These are phyloP conservation scores for Tinea pellionella DNA, from an alignment of 2,888 invertebrate species.

Conservation along the genomic window DNA sequence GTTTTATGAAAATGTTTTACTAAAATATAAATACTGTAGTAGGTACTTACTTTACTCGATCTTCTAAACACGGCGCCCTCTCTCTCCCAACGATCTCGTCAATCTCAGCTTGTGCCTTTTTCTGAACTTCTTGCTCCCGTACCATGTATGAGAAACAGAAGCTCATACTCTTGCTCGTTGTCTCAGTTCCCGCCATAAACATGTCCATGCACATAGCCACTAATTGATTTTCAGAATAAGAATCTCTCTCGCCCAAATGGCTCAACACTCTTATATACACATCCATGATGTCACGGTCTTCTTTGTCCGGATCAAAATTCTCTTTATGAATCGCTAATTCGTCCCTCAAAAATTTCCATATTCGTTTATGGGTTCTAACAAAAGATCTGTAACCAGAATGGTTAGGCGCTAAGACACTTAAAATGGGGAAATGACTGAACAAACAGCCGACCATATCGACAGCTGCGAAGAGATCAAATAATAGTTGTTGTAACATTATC, in stretches of 20 bases:
- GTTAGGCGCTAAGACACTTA: slow-evolving; percentile 78
- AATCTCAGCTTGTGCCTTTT: slow-evolving; percentile 81
- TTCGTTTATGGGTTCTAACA: slow-evolving; percentile 74
- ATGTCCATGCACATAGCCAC: slow-evolving; percentile 85
- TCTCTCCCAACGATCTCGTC: slow-evolving; percentile 78
- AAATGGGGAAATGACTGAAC: slow-evolving; percentile 83
- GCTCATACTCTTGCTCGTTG: slow-evolving; percentile 82
- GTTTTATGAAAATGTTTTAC: not conserved
- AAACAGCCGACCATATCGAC: slow-evolving; percentile 85
- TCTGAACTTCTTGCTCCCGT: slow-evolving; percentile 77
- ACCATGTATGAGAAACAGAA: slow-evolving; percentile 82
- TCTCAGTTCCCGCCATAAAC: slow-evolving; percentile 90
- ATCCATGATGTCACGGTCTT: slow-evolving; percentile 84
- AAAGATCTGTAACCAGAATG: slow-evolving; percentile 82
- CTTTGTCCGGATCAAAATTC: slow-evolving; percentile 65
- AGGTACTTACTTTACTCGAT: slow-evolving; percentile 73
- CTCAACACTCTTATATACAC: slow-evolving; percentile 78
- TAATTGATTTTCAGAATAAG: slow-evolving; percentile 78
- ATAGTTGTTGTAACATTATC: slow-evolving; percentile 73
- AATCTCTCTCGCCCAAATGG: slow-evolving; percentile 64
- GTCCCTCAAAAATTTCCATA: slow-evolving; percentile 78
- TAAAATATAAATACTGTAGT: not conserved
- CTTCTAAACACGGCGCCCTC: slow-evolving; percentile 75
- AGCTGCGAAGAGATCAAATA: slow-evolving; percentile 77
- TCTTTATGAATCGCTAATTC: slow-evolving; percentile 79